These are phyloP conservation scores for Matsumurasca onukii DNA, from an alignment of 1,140 invertebrate genomes.

Conservation along the genomic window DNA sequence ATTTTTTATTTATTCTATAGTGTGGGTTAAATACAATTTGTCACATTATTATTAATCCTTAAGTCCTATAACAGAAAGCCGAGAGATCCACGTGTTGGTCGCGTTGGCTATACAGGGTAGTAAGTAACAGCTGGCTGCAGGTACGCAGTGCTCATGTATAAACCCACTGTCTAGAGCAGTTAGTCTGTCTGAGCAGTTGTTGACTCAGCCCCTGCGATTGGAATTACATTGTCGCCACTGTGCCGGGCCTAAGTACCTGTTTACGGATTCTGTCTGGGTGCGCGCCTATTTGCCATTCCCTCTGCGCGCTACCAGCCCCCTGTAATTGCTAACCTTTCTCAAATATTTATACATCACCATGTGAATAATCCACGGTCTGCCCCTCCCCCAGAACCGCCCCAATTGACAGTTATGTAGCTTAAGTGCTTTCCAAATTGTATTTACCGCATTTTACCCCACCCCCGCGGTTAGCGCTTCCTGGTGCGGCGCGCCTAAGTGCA, in stretches of 20 bases:
- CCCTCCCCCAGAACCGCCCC: neutral
- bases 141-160: too few species aligned
- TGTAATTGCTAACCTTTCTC: conserved; percentile 26
- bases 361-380: conserved; percentile 6
- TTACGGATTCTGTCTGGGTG: conserved; percentile 16
- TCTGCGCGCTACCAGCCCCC: conserved; percentile 6
- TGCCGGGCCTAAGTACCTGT: conserved; percentile 14
- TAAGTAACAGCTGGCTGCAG: too few species aligned
- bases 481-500: too few species aligned
- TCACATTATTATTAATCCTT: too few species aligned
- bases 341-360: conserved; percentile 20
- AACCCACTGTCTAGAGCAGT: too few species aligned
- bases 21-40: too few species aligned
- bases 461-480: too few species aligned
- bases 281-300: conserved; percentile 20
- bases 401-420: conserved; percentile 23
- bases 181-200: neutral
- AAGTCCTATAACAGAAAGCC: too few species aligned
- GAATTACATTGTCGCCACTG: conserved; percentile 25
- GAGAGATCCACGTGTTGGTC: too few species aligned
- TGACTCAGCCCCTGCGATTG: neutral
- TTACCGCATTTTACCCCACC: conserved; percentile 12
- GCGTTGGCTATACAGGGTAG: too few species aligned
- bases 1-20: too few species aligned
- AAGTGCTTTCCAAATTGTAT: conserved; percentile 22